phyloP scores from a whole-genome alignment of 2,888 invertebrate species.

The Antheraea yamamai region DNA sequence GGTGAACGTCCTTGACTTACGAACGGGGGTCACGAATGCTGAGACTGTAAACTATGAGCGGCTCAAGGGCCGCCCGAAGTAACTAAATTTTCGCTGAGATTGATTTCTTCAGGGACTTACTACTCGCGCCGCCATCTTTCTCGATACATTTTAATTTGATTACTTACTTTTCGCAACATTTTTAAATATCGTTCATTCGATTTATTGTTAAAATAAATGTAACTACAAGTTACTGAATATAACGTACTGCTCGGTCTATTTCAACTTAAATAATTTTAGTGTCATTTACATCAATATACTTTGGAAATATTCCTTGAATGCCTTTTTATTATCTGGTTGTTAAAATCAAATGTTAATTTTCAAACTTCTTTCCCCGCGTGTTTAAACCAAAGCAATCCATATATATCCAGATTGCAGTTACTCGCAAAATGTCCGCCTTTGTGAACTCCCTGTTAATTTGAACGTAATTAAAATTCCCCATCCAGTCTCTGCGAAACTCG shows the following conservation, averaged over 20 bases:
- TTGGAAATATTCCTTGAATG: not conserved
- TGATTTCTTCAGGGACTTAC: slow-evolving; percentile 38
- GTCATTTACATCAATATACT: too few species aligned
- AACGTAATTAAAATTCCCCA: slow-evolving; percentile 19
- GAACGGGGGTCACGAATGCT: slow-evolving; percentile 9
- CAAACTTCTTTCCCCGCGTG: not conserved
- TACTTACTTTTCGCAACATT: slow-evolving; percentile 12
- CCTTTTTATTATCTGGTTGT: not conserved
- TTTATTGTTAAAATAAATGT: not conserved
- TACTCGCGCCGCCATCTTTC: slow-evolving; percentile 2
- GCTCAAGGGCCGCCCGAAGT: slow-evolving; percentile 31
- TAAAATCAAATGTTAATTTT: not conserved
- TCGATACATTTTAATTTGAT: slow-evolving; percentile 19
- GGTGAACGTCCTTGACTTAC: slow-evolving; percentile 20
- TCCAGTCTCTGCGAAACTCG: slow-evolving; percentile 13
- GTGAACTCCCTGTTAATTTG: slow-evolving; percentile 11
- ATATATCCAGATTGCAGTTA: not conserved
- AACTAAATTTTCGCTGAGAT: slow-evolving; percentile 31
- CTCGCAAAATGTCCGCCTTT: slow-evolving; percentile 5
- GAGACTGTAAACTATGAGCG: slow-evolving; percentile 27
- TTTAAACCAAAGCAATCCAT: not conserved
- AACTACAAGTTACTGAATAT: not conserved
- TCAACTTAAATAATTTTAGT: not conserved
- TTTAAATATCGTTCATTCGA: not conserved
- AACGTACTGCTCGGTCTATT: not conserved